Evolutionary conservation across 2,113 vertebrate genomes (phyloP).

Genomic region (Xenus cinereus): DNA sequence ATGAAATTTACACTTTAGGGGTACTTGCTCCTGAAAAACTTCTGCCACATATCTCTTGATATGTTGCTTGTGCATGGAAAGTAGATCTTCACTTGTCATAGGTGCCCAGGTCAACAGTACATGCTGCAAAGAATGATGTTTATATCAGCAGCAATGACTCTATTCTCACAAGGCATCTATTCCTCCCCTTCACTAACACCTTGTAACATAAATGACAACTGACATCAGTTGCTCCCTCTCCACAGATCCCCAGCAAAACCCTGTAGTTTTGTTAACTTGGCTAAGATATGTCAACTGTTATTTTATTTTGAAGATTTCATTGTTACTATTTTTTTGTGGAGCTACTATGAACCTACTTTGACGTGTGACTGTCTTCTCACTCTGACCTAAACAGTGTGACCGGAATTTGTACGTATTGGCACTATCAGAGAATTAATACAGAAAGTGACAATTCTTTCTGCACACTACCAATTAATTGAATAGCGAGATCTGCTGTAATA

Average conservation of each 20-base stretch:
- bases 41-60: background rate
- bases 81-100: background rate
- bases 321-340: background rate
- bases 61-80: background rate
- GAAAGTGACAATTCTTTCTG: background rate
- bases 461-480: background rate
- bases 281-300: background rate
- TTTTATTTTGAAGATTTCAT: background rate
- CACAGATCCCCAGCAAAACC: background rate
- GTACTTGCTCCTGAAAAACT: background rate
- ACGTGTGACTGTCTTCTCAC: background rate
- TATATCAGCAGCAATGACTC: background rate
- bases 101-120: background rate
- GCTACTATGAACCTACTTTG: background rate
- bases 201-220: background rate
- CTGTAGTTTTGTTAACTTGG: background rate
- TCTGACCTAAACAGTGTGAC: background rate
- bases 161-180: background rate
- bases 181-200: background rate
- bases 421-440: background rate
- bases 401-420: background rate
- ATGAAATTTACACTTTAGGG: background rate
- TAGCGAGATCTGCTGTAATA: background rate
- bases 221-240: background rate
- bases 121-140: background rate